A percentile compares a stretch with the other conserved stretches of the same genome.
Conservation (phyloP, 2,888 invertebrate genomes). For the Spilarctia lutea region DNA sequence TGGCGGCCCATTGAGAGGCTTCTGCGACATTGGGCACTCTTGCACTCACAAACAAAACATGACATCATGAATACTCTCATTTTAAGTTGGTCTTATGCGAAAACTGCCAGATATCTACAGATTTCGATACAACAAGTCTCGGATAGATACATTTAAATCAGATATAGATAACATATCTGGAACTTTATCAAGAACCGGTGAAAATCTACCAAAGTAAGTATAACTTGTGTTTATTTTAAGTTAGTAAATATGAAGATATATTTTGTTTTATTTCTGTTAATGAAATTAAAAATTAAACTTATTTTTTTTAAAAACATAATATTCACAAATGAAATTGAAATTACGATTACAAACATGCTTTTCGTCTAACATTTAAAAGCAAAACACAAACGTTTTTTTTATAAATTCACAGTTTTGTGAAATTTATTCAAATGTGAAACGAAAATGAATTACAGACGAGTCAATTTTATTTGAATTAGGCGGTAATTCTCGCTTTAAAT, state of each 20-base stretch:
- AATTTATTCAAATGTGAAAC: conserved; percentile 23
- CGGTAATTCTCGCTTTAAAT: conserved; percentile 18
- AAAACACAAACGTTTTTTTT: background rate
- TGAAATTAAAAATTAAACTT: background rate
- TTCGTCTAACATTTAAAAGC: conserved; percentile 27
- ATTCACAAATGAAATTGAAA: background rate
- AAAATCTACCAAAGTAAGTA: background rate
- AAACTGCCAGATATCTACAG: too few relatives aligned
- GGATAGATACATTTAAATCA: too few relatives aligned
- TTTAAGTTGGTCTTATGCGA: too few relatives aligned
- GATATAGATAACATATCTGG: too few relatives aligned
- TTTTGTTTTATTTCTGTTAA: background rate
- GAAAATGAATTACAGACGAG: conserved; percentile 23
- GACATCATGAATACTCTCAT: too few relatives aligned
- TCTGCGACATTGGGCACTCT: too few relatives aligned
- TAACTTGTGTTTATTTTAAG: background rate
- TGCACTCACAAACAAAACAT: too few relatives aligned
- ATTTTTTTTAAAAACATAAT: background rate
- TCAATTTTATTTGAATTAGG: conserved; percentile 27
- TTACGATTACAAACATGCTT: conserved; percentile 4
- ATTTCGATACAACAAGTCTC: too few relatives aligned
- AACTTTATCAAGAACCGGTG: too few relatives aligned
- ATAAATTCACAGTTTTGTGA: background rate
- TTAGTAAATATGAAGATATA: background rate
- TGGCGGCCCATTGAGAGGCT: too few relatives aligned